Conservation (phyloP, 2,113 vertebrate genomes). For the Galeopterus variegatus region DNA sequence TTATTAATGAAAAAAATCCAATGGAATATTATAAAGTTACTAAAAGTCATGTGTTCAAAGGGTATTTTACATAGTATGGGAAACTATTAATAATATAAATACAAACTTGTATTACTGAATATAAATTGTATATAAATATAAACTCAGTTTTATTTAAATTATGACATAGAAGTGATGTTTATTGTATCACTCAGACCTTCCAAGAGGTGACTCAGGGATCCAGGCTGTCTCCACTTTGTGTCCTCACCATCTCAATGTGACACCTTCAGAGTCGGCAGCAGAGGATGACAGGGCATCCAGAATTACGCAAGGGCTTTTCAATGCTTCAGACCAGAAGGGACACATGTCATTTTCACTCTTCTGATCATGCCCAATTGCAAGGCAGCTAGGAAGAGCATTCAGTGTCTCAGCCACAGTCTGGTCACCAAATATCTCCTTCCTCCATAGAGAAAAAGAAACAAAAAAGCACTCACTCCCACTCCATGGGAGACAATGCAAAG, state of each 20-base stretch:
- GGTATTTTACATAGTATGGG: neutral
- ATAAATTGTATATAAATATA: neutral
- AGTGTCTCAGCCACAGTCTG: neutral
- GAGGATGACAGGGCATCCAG: neutral
- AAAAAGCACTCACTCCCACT: neutral
- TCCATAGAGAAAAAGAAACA: neutral
- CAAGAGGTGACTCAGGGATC: neutral
- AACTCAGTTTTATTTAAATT: neutral
- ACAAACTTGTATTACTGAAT: neutral
- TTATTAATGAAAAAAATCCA: no score
- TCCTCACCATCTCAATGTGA: neutral
- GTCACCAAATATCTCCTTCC: neutral
- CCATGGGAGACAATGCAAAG: accelerated
- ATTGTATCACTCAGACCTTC: neutral
- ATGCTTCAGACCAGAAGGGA: neutral
- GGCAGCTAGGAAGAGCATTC: neutral
- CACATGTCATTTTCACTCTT: neutral
- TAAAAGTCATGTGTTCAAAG: neutral
- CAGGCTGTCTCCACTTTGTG: neutral
- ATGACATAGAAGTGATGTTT: neutral
- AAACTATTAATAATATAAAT: neutral
- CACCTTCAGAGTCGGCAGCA: no score
- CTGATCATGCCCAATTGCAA: neutral
- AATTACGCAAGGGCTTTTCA: neutral
- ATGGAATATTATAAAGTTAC: neutral